A percentile compares a stretch with the other conserved stretches of the same genome.
phyloP scores from a whole-genome alignment of 2,113 vertebrate genomes.

The Pangasianodon hypophthalmus region DNA sequence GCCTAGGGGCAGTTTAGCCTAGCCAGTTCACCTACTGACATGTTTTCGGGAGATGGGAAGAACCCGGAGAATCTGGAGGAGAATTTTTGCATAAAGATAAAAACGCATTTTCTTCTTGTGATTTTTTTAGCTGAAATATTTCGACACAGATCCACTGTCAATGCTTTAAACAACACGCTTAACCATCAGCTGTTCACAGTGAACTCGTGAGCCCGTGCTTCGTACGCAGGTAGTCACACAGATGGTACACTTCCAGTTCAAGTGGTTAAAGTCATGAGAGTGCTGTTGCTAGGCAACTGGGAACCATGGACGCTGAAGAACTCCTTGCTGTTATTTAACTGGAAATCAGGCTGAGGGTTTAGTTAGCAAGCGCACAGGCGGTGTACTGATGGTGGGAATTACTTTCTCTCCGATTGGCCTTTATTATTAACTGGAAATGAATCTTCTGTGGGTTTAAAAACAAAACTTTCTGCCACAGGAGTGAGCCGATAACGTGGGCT shows the following conservation, averaged over 20 bases:
- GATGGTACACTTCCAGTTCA: neutral
- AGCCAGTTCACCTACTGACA: neutral
- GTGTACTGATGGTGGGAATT: neutral
- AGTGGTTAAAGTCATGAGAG: neutral
- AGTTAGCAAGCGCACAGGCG: neutral
- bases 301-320: neutral
- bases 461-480: too few species aligned
- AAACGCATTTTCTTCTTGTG: neutral
- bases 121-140: neutral
- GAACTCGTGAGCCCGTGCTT: neutral
- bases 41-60: too few species aligned
- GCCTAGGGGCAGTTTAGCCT: neutral
- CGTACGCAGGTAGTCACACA: neutral
- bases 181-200: neutral
- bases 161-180: neutral
- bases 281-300: neutral
- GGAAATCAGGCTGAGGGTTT: neutral
- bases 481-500: too few species aligned
- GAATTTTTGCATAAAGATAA: neutral
- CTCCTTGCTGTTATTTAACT: neutral
- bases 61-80: neutral
- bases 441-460: too few species aligned
- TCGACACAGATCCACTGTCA: neutral
- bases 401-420: neutral
- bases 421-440: neutral